Conservation (phyloP, 2,113 vertebrate genomes). For the Axis porcinus region DNA sequence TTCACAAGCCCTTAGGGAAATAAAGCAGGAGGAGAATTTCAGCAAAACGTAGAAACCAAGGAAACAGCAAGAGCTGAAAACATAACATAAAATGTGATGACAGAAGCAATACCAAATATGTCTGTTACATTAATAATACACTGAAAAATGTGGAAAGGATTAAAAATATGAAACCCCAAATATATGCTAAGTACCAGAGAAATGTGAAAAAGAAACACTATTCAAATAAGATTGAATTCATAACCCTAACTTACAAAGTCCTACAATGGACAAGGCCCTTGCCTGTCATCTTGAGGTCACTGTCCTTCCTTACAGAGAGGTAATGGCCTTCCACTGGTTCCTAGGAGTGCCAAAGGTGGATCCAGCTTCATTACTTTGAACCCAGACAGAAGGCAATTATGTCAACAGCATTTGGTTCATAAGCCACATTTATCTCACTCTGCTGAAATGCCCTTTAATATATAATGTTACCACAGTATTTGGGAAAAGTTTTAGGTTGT, state of each 20-base stretch:
- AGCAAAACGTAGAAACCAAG: not conserved
- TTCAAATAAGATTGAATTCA: not conserved
- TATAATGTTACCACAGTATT: not conserved
- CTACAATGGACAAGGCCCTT: rapidly evolving
- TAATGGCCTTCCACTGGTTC: not conserved
- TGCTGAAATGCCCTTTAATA: not conserved
- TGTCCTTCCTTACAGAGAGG: not conserved
- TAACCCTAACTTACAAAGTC: not conserved
- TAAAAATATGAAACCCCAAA: not conserved
- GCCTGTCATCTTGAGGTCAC: not conserved
- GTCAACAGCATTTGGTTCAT: not conserved
- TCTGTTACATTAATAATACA: not conserved
- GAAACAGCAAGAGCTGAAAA: not conserved
- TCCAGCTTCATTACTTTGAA: not conserved
- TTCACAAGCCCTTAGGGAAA: not conserved
- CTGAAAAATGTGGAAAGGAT: not conserved
- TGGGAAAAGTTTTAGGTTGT: not conserved
- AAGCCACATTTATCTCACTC: not conserved
- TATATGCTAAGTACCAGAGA: not conserved
- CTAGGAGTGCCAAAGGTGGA: not conserved
- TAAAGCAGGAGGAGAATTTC: not conserved
- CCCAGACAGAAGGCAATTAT: not conserved
- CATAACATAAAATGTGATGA: not conserved
- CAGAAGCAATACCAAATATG: not conserved
- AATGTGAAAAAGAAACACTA: not conserved